Conservation (phyloP, 2,888 invertebrate species). For the Mythimna ferrago region DNA sequence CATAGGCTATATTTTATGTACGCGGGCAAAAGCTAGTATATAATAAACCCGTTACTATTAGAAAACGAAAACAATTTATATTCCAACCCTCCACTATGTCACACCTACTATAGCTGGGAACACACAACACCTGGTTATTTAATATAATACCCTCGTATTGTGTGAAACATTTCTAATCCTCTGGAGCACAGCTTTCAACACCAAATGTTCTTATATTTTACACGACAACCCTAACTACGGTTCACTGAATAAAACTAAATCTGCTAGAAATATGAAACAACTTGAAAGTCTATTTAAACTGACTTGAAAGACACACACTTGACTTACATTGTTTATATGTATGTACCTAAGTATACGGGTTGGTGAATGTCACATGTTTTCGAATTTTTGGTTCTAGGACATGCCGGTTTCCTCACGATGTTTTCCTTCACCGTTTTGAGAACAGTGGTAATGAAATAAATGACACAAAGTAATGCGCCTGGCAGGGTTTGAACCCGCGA, state of each 20-base stretch:
- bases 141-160: constrained; percentile 3
- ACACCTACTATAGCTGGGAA: neutral
- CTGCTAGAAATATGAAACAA: constrained; percentile 37
- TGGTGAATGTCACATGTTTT: no score
- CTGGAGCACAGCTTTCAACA: constrained; percentile 5
- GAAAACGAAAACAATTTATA: constrained; percentile 1
- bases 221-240: constrained; percentile 44
- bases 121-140: no score
- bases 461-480: no score
- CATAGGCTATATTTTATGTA: no score
- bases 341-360: no score
- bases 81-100: neutral
- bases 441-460: no score
- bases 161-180: constrained; percentile 9
- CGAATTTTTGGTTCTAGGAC: no score
- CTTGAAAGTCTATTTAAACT: constrained; percentile 16
- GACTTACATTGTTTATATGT: no score
- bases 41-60: neutral
- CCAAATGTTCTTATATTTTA: constrained; percentile 32
- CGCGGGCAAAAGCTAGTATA: no score
- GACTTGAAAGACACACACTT: neutral
- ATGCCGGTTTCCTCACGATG: no score
- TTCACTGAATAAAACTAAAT: constrained; percentile 59
- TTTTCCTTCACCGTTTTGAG: no score
- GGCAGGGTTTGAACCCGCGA: no score